Percentiles rank a stretch among this genome's conserved stretches.
These are phyloP conservation scores for Drosophila eugracilis DNA, from an alignment of 1,140 invertebrate genomes.

Conservation along the genomic window DNA sequence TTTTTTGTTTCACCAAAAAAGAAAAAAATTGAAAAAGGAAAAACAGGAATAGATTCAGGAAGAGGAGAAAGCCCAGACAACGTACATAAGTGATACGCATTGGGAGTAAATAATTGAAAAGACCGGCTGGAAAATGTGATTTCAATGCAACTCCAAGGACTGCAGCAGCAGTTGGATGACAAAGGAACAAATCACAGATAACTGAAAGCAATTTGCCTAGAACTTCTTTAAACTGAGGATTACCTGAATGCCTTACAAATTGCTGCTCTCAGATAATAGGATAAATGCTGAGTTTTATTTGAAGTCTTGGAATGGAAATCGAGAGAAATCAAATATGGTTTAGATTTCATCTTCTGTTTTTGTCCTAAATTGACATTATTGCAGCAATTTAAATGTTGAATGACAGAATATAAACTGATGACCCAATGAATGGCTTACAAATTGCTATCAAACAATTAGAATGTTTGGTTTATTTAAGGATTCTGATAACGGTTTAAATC, in stretches of 20 bases:
- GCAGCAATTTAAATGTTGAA: constrained; percentile 10
- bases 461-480: neutral
- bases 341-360: constrained; percentile 9
- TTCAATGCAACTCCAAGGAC: constrained; percentile 22
- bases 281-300: constrained; percentile 25
- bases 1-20: too few relatives aligned
- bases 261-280: constrained; percentile 18
- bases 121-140: constrained; percentile 22
- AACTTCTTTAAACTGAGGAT: constrained; percentile 29
- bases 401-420: constrained; percentile 13
- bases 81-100: constrained; percentile 33
- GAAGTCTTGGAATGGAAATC: neutral
- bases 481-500: too few relatives aligned
- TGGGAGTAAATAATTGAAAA: constrained; percentile 54
- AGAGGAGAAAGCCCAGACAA: constrained; percentile 11
- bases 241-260: constrained; percentile 36
- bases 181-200: constrained; percentile 32
- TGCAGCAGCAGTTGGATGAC: constrained; percentile 11
- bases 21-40: too few relatives aligned
- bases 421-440: constrained; percentile 4
- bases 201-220: constrained; percentile 17
- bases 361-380: constrained; percentile 27
- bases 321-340: constrained; percentile 17
- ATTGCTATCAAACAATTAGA: neutral
- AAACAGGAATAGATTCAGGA: constrained; percentile 14